Evolutionary conservation across 2,888 invertebrate genomes (phyloP).

Genomic region (Zeuzera pyrina): DNA sequence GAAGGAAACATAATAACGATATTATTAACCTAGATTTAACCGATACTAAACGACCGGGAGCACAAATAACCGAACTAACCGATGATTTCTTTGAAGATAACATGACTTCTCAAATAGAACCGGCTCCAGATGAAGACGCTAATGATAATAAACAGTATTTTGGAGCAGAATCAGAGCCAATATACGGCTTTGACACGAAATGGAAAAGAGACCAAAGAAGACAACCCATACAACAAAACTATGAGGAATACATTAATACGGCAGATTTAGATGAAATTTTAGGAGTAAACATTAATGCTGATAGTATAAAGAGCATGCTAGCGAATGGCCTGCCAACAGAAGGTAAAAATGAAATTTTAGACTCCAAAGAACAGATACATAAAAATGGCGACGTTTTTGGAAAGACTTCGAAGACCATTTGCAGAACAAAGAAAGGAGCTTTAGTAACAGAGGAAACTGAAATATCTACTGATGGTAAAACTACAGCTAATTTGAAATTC

Average conservation of each 20-base stretch:
- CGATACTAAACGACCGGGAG: constrained; percentile 58
- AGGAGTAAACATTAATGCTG: constrained; percentile 38
- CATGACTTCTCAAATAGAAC: constrained; percentile 40
- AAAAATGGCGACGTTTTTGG: constrained; percentile 56
- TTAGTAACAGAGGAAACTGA: constrained; percentile 62
- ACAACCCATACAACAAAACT: constrained; percentile 58
- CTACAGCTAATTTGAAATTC: constrained; percentile 52
- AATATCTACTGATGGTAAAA: constrained; percentile 54
- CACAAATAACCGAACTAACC: constrained; percentile 64
- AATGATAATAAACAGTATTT: constrained; percentile 26
- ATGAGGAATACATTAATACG: constrained; percentile 48
- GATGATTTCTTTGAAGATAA: constrained; percentile 62
- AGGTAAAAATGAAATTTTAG: constrained; percentile 37
- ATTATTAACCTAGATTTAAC: constrained; percentile 43
- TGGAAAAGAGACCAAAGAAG: constrained; percentile 70
- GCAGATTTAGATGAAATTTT: constrained; percentile 55
- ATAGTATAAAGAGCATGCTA: constrained; percentile 55
- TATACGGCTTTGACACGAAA: constrained; percentile 48
- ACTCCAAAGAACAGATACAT: constrained; percentile 50
- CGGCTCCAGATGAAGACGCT: constrained; percentile 49
- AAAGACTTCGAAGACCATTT: constrained; percentile 51
- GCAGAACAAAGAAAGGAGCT: constrained; percentile 54
- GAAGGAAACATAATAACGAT: constrained; percentile 55
- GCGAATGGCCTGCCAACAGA: constrained; percentile 57
- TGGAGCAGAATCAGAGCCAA: constrained; percentile 48